phyloP scores from a whole-genome alignment of 23 tunicate genomes.

The Diplosoma virens region DNA sequence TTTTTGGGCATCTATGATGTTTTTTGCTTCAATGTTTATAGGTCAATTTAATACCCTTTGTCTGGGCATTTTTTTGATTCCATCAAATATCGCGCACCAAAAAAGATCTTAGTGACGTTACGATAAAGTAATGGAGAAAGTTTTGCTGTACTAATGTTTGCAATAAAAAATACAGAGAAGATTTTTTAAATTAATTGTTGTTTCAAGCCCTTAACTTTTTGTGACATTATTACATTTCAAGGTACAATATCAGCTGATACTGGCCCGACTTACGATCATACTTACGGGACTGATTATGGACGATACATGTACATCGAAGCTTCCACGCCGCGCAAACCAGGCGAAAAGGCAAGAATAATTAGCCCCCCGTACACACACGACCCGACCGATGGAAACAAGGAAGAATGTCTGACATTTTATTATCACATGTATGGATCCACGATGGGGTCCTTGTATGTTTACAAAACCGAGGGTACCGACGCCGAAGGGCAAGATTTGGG shows the following conservation, averaged over 20 bases:
- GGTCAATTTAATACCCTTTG: too few species aligned
- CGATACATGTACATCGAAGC: conserved; percentile 92
- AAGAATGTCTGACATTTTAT: conserved; percentile 82
- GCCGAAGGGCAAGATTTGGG: conserved; percentile 28
- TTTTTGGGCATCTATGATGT: too few species aligned
- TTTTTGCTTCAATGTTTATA: too few species aligned
- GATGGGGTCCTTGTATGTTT: conserved; percentile 68
- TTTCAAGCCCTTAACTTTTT: too few species aligned
- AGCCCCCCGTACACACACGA: conserved; percentile 70
- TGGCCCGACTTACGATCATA: conserved; percentile 93
- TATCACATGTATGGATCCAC: conserved; percentile 88
- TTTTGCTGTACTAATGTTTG: too few species aligned
- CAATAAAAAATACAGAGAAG: too few species aligned
- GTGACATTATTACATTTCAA: conserved; percentile 12
- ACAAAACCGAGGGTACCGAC: conserved; percentile 26
- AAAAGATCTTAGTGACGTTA: too few species aligned
- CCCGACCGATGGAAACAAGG: conserved; percentile 38
- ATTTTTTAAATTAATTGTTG: too few species aligned
- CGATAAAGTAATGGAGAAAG: too few species aligned
- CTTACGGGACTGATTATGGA: conserved; percentile 89
- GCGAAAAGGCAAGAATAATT: conserved; percentile 66
- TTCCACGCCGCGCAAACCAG: conserved; percentile 50
- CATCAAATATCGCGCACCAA: too few species aligned
- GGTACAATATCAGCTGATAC: conserved; percentile 66
- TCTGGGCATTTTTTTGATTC: too few species aligned